Conservation (phyloP, 2,888 invertebrate species). For the Busseola fusca region DNA sequence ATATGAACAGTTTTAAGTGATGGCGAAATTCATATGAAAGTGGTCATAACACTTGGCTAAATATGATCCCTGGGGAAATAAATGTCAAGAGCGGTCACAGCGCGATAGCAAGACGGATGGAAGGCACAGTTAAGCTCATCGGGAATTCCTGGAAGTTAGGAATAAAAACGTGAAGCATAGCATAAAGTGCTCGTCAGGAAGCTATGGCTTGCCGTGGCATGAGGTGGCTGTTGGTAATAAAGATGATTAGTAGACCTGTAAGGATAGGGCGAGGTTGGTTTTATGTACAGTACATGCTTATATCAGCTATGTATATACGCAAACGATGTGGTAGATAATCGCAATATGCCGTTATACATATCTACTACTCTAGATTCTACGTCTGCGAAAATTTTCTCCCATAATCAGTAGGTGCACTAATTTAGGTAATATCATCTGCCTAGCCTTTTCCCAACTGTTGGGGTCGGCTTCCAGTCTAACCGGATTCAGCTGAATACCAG, state of each 20-base stretch:
- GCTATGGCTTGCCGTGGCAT: not conserved
- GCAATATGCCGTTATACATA: not conserved
- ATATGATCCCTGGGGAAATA: not conserved
- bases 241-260: not conserved
- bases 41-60: not conserved
- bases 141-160: not conserved
- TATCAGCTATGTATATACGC: not conserved
- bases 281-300: not conserved
- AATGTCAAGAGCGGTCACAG: too few species aligned
- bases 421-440: too few species aligned
- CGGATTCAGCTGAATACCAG: too few species aligned
- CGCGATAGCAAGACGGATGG: too few species aligned
- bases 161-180: not conserved
- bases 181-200: not conserved
- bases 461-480: too few species aligned
- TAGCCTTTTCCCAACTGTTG: too few species aligned
- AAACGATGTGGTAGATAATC: not conserved
- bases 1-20: not conserved
- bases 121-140: not conserved
- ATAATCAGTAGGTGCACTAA: too few species aligned
- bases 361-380: not conserved
- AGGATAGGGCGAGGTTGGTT: not conserved
- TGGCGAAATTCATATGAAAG: not conserved
- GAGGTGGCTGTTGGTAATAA: not conserved
- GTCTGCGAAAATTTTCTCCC: too few species aligned